A percentile compares a stretch with the other conserved stretches of the same genome.
Conservation (phyloP, 2,113 vertebrate genomes). For the Eurystomus gularis region DNA sequence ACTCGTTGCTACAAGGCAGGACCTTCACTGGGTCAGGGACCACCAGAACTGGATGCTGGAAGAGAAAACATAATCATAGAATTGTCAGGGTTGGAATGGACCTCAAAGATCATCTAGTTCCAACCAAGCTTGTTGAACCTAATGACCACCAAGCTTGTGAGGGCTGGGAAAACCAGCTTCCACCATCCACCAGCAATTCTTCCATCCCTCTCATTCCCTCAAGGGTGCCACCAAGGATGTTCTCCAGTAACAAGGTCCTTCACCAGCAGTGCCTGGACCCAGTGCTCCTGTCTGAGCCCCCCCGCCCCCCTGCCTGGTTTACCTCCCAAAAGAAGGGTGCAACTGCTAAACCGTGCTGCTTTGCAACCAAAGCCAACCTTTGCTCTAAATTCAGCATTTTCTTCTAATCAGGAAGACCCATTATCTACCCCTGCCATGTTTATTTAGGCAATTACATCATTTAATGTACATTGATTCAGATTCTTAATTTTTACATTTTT, state of each 20-base stretch:
- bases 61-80: background rate
- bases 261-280: rapidly evolving
- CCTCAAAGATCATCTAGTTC: no score
- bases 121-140: no score
- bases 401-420: slow-evolving; percentile 6
- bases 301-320: background rate
- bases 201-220: background rate
- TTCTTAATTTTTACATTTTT: slow-evolving; percentile 35
- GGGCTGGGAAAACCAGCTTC: background rate
- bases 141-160: rapidly evolving
- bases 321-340: background rate
- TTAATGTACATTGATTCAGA: slow-evolving; percentile 21
- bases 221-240: background rate
- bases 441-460: slow-evolving; percentile 17
- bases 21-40: background rate
- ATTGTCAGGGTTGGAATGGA: no score
- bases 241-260: background rate
- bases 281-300: no score
- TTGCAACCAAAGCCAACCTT: background rate
- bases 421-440: background rate
- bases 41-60: background rate
- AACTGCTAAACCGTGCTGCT: rapidly evolving
- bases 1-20: rapidly evolving
- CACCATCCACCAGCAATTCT: no score
- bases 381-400: background rate